Evolutionary conservation across 2,797 vertebrate genomes (phyloP), one percentile per base, ranked within the genome.

Genomic region (Macrochelys suwanniensis): DNA sequence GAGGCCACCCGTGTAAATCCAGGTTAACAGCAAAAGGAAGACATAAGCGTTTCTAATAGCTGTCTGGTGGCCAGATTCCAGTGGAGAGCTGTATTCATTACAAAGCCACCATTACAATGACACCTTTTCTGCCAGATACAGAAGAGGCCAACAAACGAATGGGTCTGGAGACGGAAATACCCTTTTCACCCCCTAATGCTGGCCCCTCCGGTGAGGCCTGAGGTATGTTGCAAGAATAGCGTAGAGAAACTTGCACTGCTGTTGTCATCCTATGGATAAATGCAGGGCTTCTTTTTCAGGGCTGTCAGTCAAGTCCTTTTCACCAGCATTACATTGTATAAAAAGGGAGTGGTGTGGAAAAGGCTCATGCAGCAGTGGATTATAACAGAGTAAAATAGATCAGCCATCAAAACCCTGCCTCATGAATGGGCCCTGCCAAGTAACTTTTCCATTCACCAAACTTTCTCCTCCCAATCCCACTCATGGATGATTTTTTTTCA

Each of bases 211-310:
- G 11, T 0, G 4, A 81, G 15, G 0, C 13, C 31, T 77, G 74
- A 77, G 74, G 74, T 77, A 28, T 28, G 45, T 17, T 49, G 45
- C 45, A 77, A 77, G 0, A 92, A 61, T 54, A 0, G 1, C 45
- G 0, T 56, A 78, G 6, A 4, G 57, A 77, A 80, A 21, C 7
- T 4, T 42, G 1, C 0, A 4, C 9, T 6, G 7, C 74, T 84
- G 25, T 33, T 92, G 16, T 54, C 42, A 4, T 10, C 59, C 65
- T 53, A 45, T 10, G 54, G 47, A 23, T 80, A 17, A 77, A 77
- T 47, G 47, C 8, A 45, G 42, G 26, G 5, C 59, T 61, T 51
- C 7, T 1, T 7, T 49, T 81, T 85, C 56, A 0, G 11, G 9
- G 1, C 31, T 71, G 80, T 80, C 88, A 0, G 0, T 21, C 79